These are phyloP conservation scores for Sebastolobus altivelis DNA, from an alignment of 2,797 vertebrate genomes.

Conservation along the genomic window DNA sequence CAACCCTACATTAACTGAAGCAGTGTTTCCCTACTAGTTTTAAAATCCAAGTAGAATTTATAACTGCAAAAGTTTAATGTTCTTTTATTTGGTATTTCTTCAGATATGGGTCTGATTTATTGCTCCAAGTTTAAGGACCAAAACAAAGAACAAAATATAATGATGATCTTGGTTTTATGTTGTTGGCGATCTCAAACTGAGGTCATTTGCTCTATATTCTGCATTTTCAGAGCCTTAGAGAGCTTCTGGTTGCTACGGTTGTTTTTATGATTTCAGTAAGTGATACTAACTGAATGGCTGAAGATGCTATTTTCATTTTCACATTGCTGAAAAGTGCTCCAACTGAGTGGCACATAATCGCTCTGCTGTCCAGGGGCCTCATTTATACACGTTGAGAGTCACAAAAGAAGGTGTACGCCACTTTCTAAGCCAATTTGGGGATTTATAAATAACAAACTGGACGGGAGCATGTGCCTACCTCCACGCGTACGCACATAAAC, in stretches of 20 bases:
- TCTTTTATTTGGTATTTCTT: neutral
- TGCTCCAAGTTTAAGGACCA: neutral
- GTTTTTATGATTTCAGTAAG: neutral
- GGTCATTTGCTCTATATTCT: neutral
- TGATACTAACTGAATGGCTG: conserved; percentile 6
- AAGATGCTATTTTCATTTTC: conserved; percentile 31
- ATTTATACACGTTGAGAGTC: neutral
- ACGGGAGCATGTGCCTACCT: neutral
- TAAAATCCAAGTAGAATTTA: neutral
- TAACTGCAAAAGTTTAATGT: neutral
- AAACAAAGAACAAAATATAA: conserved; percentile 16
- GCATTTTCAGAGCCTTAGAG: neutral
- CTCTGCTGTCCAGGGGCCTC: conserved; percentile 22
- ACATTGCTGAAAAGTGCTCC: conserved; percentile 25
- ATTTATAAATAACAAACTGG: neutral
- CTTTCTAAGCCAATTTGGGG: neutral
- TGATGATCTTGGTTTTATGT: neutral
- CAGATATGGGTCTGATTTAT: conserved; percentile 21
- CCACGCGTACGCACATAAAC: neutral
- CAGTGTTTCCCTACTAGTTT: neutral
- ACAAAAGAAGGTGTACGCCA: neutral
- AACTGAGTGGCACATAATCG: conserved; percentile 37
- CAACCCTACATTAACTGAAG: neutral
- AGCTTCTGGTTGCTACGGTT: neutral
- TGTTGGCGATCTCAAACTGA: neutral